Evolutionary conservation across 2,113 vertebrate species (phyloP).

Genomic region (Catharus bicknelli): DNA sequence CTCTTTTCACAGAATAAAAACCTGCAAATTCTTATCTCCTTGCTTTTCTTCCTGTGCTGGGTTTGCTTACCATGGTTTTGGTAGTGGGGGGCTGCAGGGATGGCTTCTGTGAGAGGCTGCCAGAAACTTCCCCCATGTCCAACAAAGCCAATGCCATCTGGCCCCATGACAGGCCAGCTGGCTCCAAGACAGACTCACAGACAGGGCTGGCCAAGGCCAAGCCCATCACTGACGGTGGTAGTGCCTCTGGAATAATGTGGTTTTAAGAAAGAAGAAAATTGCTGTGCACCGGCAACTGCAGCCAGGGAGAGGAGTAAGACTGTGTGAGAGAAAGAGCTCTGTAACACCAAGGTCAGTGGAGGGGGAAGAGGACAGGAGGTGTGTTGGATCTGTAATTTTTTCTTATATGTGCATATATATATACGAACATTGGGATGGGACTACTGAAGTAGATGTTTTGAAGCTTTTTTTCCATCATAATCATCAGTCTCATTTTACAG

Average conservation of each 20-base stretch:
- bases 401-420: too few species aligned
- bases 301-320: background rate
- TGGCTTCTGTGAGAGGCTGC: background rate
- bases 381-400: too few species aligned
- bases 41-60: background rate
- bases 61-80: background rate
- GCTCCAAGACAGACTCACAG: background rate
- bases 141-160: background rate
- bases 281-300: background rate
- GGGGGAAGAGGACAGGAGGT: too few species aligned
- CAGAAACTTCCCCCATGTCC: background rate
- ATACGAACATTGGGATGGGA: too few species aligned
- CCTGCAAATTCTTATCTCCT: background rate
- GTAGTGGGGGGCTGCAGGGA: background rate
- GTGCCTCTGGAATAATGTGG: background rate
- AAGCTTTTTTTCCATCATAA: too few species aligned
- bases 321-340: background rate
- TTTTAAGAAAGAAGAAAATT: background rate
- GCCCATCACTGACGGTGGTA: fast-evolving
- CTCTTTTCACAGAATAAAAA: background rate
- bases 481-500: too few species aligned
- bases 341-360: background rate
- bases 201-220: background rate
- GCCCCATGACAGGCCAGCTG: background rate
- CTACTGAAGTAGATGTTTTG: too few species aligned